phyloP scores from a whole-genome alignment of 2,113 vertebrate genomes.

The Pyrgilauda ruficollis region DNA sequence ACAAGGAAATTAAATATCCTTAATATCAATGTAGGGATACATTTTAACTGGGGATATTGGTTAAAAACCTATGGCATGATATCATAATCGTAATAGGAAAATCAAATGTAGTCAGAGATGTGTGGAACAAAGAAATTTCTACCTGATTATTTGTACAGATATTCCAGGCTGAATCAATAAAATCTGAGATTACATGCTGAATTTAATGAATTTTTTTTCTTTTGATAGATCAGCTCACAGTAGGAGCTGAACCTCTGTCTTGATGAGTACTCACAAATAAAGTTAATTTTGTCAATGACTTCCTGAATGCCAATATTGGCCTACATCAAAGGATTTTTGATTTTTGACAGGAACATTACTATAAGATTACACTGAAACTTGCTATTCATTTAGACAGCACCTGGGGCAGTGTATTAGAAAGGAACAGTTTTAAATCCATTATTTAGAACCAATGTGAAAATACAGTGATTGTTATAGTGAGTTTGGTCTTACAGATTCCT shows the following conservation, averaged over 20 bases:
- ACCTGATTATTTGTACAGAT: neutral
- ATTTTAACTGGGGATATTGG: neutral
- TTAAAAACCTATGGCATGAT: neutral
- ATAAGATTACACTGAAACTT: neutral
- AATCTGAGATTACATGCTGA: accelerated
- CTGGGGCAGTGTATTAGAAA: neutral
- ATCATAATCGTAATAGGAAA: neutral
- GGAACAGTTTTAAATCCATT: neutral
- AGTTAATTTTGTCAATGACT: neutral
- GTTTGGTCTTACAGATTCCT: neutral
- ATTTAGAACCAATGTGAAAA: neutral
- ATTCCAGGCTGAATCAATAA: neutral
- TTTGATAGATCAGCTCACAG: neutral
- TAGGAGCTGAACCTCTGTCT: neutral
- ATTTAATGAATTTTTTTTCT: neutral
- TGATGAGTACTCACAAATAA: neutral
- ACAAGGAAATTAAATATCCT: neutral
- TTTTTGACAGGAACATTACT: neutral
- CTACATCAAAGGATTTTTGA: neutral
- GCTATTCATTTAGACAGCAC: neutral
- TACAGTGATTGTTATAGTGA: neutral
- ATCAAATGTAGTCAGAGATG: neutral
- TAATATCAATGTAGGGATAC: neutral
- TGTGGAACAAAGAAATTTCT: neutral
- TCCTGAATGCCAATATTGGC: neutral